Evolutionary conservation across 2,113 vertebrate species (phyloP).

Genomic region (Ranitomeya variabilis): DNA sequence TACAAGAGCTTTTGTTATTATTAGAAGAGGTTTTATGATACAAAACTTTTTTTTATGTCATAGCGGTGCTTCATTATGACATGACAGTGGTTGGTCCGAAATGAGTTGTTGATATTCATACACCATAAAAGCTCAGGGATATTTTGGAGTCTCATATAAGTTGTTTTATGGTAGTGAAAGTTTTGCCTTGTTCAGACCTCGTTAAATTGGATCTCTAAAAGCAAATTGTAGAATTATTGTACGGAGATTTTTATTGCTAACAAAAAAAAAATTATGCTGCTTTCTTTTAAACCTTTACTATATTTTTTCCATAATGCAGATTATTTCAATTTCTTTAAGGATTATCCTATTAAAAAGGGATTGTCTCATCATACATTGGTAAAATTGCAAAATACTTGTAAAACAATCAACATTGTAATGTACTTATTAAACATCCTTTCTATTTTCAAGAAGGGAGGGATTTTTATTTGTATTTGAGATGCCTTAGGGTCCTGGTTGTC

Average conservation of each 20-base stretch:
- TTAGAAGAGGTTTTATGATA: not conserved
- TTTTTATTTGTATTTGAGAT: no score
- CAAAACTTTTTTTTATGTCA: not conserved
- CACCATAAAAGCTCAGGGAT: not conserved
- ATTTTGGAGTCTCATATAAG: not conserved
- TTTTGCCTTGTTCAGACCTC: not conserved
- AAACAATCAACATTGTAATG: no score
- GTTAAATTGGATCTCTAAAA: not conserved
- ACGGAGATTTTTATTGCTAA: not conserved
- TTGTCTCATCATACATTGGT: no score
- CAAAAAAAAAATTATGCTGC: not conserved
- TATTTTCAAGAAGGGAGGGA: no score
- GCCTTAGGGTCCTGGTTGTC: no score
- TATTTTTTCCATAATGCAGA: no score
- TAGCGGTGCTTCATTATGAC: not conserved
- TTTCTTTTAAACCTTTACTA: no score
- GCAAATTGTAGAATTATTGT: not conserved
- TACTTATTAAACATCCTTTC: no score
- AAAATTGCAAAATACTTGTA: no score
- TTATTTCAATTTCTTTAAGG: no score
- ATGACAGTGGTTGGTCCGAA: slow-evolving; percentile 6
- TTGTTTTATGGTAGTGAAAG: not conserved
- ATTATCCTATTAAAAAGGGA: no score
- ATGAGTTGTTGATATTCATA: slow-evolving; percentile 8
- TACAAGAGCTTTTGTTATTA: slow-evolving; percentile 22